Evolutionary conservation across 2,888 invertebrate species (phyloP), one percentile per base, ranked within the genome.

Genomic region (Ophion slaviceki): DNA sequence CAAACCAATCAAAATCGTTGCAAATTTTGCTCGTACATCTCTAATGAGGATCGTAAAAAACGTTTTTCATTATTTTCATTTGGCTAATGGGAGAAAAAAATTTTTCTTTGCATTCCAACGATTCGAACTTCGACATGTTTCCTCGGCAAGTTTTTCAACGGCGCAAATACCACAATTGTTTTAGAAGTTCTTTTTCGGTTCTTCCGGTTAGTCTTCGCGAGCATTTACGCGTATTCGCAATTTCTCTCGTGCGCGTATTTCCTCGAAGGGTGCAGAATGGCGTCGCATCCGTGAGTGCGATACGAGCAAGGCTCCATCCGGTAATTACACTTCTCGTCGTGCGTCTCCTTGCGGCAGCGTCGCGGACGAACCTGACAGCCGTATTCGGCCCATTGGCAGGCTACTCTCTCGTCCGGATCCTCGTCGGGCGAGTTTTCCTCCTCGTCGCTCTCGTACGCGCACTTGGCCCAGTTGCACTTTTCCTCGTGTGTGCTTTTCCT

Each of bases 271-370:
- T 88, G 86, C 5, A 92, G 70, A 20, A 82, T 47, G 0, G 82
- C 90, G 5, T 68, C 62, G 79, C 92, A 93, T 20, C 91, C 92
- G 36, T 89, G 64, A 17, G 88, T 8, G 45, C 84, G 87, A 81
- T 87, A 91, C n/a, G 61, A 14, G 74, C 92, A 92, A 28, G 89
- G 86, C 66, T 90, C 89, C 89, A 88, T 89, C n/a, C 86, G 89
- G 87, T 92, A 92, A 87, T 92, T 92, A 80, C 93, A 93, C 61
- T 91, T 92, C 66, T 88, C 88, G 53, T 91, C 92, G 82, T 93
- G 93, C 4, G 17, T 80, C 7, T 89, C 79, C 47, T 87, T 88
- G 2, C 89, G 88, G 40, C 67, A 82, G 0, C 87, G 84, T 32
- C 90, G 91, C 10, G 92, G 90, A 20, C 72, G 86, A 0, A 92